Evolutionary conservation across 2,888 invertebrate genomes (phyloP), one percentile per base, ranked within the genome.

Genomic region (Mimachlamys varia): DNA sequence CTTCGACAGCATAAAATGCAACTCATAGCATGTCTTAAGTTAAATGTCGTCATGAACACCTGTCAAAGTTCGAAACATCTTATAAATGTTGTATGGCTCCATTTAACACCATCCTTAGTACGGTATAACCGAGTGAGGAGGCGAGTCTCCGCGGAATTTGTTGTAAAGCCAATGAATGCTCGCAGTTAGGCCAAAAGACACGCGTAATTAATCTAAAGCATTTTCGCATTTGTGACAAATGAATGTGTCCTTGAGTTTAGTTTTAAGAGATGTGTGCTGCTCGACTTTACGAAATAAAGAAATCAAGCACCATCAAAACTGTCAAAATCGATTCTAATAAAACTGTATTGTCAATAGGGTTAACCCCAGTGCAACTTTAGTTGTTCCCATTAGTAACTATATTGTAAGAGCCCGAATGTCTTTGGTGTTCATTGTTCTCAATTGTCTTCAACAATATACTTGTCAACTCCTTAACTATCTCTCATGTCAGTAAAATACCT

Each of bases 231-330:
- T 27, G 33, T 76, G 76, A 76, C 76, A 76, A 76, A 76, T 76
- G 76, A 76, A 76, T 33, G 76, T 76, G 76, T 76, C 76, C 76
- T 76, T 76, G 76, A 76, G 76, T 76, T 76, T 76, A 76, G 76
- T 76, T 76, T 33, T 76, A 33, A 76, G 76, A 12, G 76, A 76
- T 76, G 76, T 33, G 76, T 22, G 76, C 76, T 33, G 33, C 33
- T 27, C 33, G 76, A 76, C 27, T 76, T 76, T 33, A 76, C 76
- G 33, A 76, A 76, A 76, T 76, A 33, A 76, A 76, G 76, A 33
- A 33, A 27, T 76, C 76, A 76, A 76, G 58, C 19, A 19, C 58
- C 58, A 58, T 58, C 58, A 58, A 58, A 58, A 58, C 58, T 58
- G 58, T 58, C 58, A 58, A 58, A 58, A 22, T 58, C 58, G 22